These are phyloP conservation scores for Athene noctua DNA, from an alignment of 2,113 vertebrate genomes.

Conservation along the genomic window DNA sequence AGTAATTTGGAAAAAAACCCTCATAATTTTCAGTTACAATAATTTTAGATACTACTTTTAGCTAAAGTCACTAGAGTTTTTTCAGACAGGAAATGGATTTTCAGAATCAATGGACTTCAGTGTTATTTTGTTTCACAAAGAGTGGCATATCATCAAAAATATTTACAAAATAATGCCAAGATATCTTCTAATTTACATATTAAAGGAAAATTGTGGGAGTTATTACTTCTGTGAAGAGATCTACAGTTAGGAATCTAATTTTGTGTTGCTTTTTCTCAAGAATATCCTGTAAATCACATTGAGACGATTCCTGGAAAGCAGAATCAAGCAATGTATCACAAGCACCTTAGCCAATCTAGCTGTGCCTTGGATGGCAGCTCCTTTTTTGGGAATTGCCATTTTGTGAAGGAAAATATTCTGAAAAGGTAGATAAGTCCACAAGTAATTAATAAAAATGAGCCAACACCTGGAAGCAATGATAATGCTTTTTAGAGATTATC, in stretches of 20 bases:
- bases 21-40: not conserved
- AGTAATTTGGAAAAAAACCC: not conserved
- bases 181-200: not conserved
- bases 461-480: constrained; percentile 70
- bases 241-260: not conserved
- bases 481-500: constrained; percentile 44
- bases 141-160: not conserved
- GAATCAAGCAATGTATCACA: not conserved
- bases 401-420: constrained; percentile 58
- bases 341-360: not conserved
- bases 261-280: not conserved
- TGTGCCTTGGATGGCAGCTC: not conserved
- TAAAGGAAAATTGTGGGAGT: not conserved
- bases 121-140: not conserved
- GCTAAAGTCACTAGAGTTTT: not conserved
- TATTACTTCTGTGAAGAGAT: not conserved
- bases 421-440: constrained; percentile 8
- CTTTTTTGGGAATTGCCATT: constrained; percentile 14
- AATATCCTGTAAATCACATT: not conserved
- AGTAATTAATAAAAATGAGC: constrained; percentile 58
- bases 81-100: not conserved
- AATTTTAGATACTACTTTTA: not conserved
- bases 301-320: not conserved
- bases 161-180: not conserved
- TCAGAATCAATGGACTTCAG: not conserved